These are phyloP conservation scores for Druceiella hillmani DNA, from an alignment of 2,888 invertebrate species.

Conservation along the genomic window DNA sequence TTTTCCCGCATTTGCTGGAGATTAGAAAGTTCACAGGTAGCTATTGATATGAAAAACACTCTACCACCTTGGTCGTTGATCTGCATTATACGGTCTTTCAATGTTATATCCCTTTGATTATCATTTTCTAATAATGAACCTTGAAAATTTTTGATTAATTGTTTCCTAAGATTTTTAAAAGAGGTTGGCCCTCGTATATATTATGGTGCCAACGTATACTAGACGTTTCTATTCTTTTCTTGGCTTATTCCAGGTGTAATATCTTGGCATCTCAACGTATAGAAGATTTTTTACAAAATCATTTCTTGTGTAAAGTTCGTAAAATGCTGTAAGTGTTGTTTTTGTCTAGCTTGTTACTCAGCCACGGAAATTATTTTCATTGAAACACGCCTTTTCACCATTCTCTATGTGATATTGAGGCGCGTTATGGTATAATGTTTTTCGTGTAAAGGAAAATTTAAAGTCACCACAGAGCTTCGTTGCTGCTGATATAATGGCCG, in stretches of 20 bases:
- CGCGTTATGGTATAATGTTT: constrained; percentile 19
- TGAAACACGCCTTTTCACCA: constrained; percentile 23
- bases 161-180: constrained; percentile 21
- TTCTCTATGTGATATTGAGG: constrained; percentile 14
- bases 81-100: constrained; percentile 17
- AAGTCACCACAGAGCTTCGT: constrained; percentile 22
- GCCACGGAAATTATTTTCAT: too few relatives aligned
- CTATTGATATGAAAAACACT: constrained; percentile 21
- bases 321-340: constrained; percentile 20
- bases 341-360: constrained; percentile 9
- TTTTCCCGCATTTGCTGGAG: constrained; percentile 20
- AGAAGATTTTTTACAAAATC: constrained; percentile 22
- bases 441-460: constrained; percentile 22
- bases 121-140: constrained; percentile 30
- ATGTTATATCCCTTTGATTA: constrained; percentile 24
- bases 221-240: too few relatives aligned
- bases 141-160: constrained; percentile 17
- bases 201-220: too few relatives aligned
- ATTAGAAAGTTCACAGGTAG: constrained; percentile 20
- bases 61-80: constrained; percentile 17
- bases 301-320: constrained; percentile 23
- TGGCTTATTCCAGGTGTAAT: constrained; percentile 16
- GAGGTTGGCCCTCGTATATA: too few relatives aligned
- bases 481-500: constrained; percentile 22
- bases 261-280: constrained; percentile 20